Evolutionary conservation across 2,888 invertebrate species (phyloP).

Genomic region (Pristionchus mayeri): DNA sequence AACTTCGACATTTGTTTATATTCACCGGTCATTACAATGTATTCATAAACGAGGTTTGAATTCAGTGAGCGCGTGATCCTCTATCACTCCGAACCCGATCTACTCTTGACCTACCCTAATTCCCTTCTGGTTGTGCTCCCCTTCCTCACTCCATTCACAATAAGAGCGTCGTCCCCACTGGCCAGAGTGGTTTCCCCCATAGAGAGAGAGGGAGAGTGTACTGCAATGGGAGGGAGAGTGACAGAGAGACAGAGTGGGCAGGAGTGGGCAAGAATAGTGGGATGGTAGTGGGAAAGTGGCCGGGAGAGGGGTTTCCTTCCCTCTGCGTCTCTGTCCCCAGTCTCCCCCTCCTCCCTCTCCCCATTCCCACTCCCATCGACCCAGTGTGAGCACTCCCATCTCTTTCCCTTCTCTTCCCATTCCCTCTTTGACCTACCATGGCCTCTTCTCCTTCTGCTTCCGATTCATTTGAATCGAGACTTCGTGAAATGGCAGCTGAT

Average conservation of each 20-base stretch:
- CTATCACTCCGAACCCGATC: too few relatives aligned
- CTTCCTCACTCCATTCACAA: constrained; percentile 10
- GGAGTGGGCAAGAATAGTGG: not conserved
- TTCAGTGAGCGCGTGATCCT: too few relatives aligned
- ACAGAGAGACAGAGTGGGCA: constrained; percentile 14
- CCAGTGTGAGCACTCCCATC: not conserved
- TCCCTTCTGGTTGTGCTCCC: not conserved
- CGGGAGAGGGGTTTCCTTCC: not conserved
- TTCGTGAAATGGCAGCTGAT: constrained; percentile 48
- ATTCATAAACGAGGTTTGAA: not conserved
- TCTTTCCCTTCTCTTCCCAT: not conserved
- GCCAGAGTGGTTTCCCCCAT: not conserved
- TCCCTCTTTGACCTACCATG: not conserved
- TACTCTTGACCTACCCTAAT: not conserved
- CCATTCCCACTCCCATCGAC: not conserved
- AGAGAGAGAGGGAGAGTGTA: not conserved
- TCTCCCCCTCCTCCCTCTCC: not conserved
- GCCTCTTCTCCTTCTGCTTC: not conserved
- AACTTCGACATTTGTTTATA: too few relatives aligned
- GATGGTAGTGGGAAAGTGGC: constrained; percentile 46
- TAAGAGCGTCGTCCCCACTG: not conserved
- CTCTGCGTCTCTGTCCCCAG: constrained; percentile 38
- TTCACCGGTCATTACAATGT: too few relatives aligned
- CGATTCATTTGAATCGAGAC: constrained; percentile 42
- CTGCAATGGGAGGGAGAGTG: constrained; percentile 18